These are phyloP conservation scores for Myoxocephalus aenaeus DNA, from an alignment of 2,797 vertebrate species.

Conservation along the genomic window DNA sequence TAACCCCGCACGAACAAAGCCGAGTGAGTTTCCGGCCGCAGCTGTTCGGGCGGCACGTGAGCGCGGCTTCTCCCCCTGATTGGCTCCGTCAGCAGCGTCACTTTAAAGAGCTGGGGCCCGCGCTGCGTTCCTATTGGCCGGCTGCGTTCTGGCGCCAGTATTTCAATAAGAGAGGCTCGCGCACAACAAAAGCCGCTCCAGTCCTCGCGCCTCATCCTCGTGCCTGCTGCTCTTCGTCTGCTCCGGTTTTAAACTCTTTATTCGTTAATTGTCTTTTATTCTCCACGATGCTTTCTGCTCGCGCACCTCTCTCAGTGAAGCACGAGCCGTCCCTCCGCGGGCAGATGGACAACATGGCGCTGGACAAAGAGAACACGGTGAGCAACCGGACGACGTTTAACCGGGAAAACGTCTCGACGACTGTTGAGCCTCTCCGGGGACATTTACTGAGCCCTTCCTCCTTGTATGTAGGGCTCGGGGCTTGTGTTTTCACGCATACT, in stretches of 20 bases:
- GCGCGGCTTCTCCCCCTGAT: not conserved
- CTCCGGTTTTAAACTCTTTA: not conserved
- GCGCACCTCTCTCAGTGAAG: conserved; percentile 79
- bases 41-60: conserved; percentile 1
- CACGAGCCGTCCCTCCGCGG: conserved; percentile 68
- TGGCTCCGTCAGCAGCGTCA: conserved; percentile 9
- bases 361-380: conserved; percentile 94
- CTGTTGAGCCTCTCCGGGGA: too few species aligned
- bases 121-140: conserved; percentile 40
- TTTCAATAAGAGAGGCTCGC: conserved; percentile 43
- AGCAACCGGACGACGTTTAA: too few species aligned
- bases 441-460: too few species aligned
- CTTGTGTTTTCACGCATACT: too few species aligned
- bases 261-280: too few species aligned
- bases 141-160: conserved; percentile 41
- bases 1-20: conserved; percentile 9
- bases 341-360: conserved; percentile 74
- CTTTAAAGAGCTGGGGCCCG: conserved; percentile 23
- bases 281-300: conserved; percentile 80
- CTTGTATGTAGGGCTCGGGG: too few species aligned
- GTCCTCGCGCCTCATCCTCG: not conserved
- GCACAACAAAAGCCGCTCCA: not conserved
- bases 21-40: conserved; percentile 24
- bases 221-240: not conserved
- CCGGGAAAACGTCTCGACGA: too few species aligned